Conservation (phyloP, 2,113 vertebrate genomes). For the Eonycteris spelaea region DNA sequence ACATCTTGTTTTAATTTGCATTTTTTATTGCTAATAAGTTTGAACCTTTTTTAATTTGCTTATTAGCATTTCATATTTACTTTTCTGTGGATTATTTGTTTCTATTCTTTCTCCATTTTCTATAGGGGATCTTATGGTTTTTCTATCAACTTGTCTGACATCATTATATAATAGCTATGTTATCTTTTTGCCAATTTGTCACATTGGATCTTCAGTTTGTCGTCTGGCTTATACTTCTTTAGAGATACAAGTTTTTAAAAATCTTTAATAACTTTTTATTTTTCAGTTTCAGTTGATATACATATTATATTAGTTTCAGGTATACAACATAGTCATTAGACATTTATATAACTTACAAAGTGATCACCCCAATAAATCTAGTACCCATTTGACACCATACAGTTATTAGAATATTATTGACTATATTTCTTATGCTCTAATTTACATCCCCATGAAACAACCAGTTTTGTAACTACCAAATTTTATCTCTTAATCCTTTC, state of each 20-base stretch:
- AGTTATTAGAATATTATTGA: too few relatives aligned
- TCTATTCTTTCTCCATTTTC: neutral
- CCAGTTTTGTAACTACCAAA: too few relatives aligned
- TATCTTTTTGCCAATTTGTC: neutral
- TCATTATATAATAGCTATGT: neutral
- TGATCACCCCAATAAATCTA: too few relatives aligned
- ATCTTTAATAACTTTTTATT: too few relatives aligned
- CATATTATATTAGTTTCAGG: too few relatives aligned
- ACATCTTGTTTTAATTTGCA: neutral
- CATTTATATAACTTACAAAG: too few relatives aligned
- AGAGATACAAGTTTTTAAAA: neutral
- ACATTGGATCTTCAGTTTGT: slow-evolving; percentile 7
- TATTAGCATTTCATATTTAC: slow-evolving; percentile 18
- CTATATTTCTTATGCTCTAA: too few relatives aligned
- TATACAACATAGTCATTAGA: too few relatives aligned
- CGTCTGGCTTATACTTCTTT: neutral
- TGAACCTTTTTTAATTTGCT: neutral
- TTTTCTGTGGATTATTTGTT: neutral
- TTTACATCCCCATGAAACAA: too few relatives aligned
- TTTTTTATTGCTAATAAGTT: neutral
- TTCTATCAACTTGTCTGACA: slow-evolving; percentile 11
- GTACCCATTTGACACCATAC: too few relatives aligned
- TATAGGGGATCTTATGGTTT: neutral
- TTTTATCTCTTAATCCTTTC: too few relatives aligned
- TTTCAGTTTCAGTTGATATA: too few relatives aligned